Base-by-base conservation (phyloP, 2,797 vertebrate species). In the Anabas testudineus region DNA sequence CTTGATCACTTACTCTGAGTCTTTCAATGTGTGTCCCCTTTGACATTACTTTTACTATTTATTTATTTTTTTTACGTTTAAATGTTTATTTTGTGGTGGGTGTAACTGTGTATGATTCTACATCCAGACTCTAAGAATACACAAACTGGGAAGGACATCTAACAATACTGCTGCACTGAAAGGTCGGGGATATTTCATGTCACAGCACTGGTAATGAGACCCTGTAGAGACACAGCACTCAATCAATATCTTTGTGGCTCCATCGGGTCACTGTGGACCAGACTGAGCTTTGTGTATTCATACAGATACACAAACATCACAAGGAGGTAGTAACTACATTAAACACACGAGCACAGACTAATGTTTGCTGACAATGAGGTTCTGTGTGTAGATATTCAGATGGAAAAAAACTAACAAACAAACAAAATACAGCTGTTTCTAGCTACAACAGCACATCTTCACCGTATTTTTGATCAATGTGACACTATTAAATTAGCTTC, bases 111-210 rank as follows among this genome's bases (percentile, higher is more conserved):
- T 74, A 39, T 53, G 72, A 15, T 19, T 62, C 21, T 66, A 52
- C 58, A 32, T 60, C 6, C 22, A 53, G 46, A 45, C 48, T 66
- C 73, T 70, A 48, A 32, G 57, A 42, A 57, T 47, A 62, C 64
- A 84, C 64, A 81, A 58, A 63, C 67, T 34, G 69, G 32, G 36
- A 73, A 83, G 69, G 74, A 87, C 81, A 72, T 71, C 76, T 56
- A 74, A 67, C 42, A 66, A 48, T 42, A 37, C 71, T 64, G 79
- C 80, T 61, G 74, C 77, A 80, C 41, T 65, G 54, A 67, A 80
- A 85, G 88, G 72, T 87, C 80, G 68, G 80, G 80, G 87, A 78
- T 79, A 81, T 90, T 91, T 70, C 85, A 90, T 89, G 89, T 89
- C 87, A 89, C 85, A 70, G 87, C 78, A 81, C 55, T 37, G 66